A percentile compares a stretch with the other conserved stretches of the same genome.
Conservation (phyloP, 2,113 vertebrate genomes). For the Proterorhinus semilunaris region DNA sequence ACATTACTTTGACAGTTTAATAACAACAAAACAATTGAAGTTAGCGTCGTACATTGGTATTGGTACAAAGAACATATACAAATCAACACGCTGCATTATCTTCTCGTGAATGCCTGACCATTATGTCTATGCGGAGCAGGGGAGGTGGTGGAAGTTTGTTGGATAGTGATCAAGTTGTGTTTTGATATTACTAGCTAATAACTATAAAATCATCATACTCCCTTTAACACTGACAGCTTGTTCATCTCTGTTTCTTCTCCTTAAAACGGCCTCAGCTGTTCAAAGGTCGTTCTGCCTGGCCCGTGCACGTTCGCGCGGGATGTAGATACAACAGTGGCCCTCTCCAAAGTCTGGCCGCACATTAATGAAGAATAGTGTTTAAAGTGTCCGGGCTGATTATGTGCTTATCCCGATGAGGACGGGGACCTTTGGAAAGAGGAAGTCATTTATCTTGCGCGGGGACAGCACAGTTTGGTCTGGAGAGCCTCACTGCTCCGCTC, state of each 20-base stretch:
- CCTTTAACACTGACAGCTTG: too few relatives aligned
- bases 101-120: too few relatives aligned
- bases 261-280: constrained; percentile 29
- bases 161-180: too few relatives aligned
- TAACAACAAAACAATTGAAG: too few relatives aligned
- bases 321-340: constrained; percentile 35
- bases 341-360: constrained; percentile 36
- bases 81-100: too few relatives aligned
- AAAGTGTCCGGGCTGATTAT: constrained; percentile 57
- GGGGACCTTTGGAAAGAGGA: constrained; percentile 70
- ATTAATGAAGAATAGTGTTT: constrained; percentile 58
- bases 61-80: too few relatives aligned
- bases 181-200: too few relatives aligned
- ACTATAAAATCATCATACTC: too few relatives aligned
- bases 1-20: background rate
- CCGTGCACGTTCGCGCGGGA: constrained; percentile 32
- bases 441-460: constrained; percentile 66
- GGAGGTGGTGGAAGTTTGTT: too few relatives aligned
- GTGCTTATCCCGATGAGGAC: constrained; percentile 67
- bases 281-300: constrained; percentile 30
- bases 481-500: constrained; percentile 63
- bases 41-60: too few relatives aligned
- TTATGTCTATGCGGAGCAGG: too few relatives aligned
- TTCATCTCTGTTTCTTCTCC: background rate
- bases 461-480: constrained; percentile 68